These are phyloP conservation scores for Scophthalmus maximus DNA, from an alignment of 2,113 vertebrate species.

Conservation along the genomic window DNA sequence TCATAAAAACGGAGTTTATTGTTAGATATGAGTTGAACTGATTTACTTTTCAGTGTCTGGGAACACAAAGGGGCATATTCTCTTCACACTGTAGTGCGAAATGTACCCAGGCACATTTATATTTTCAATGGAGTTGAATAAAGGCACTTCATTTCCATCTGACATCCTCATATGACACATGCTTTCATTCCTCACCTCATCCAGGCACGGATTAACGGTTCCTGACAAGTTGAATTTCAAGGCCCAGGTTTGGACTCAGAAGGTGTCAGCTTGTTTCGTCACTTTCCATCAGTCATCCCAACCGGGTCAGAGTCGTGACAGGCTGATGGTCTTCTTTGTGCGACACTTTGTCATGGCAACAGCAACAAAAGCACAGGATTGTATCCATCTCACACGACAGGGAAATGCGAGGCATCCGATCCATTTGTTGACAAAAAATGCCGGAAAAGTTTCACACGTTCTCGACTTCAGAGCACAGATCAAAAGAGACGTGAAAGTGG, in stretches of 20 bases:
- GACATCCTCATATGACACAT: not conserved
- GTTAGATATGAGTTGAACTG: conserved; percentile 14
- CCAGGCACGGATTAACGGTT: not conserved
- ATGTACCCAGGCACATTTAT: conserved; percentile 7
- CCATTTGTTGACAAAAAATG: conserved; percentile 15
- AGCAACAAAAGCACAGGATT: conserved; percentile 15
- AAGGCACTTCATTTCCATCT: conserved; percentile 20
- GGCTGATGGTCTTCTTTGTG: conserved; percentile 16
- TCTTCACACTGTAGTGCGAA: not conserved
- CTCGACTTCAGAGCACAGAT: conserved; percentile 42
- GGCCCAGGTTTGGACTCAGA: not conserved
- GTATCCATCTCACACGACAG: conserved; percentile 4
- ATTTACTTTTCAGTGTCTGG: conserved; percentile 1
- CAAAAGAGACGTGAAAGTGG: conserved; percentile 26
- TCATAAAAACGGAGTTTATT: conserved; percentile 28
- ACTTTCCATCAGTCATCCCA: conserved; percentile 54
- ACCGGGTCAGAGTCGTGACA: conserved; percentile 44
- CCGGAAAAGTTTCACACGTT: conserved; percentile 19
- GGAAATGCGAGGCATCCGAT: conserved; percentile 1
- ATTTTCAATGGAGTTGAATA: not conserved
- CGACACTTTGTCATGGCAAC: conserved; percentile 48
- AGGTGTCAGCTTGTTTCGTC: conserved; percentile 1
- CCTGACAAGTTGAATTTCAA: not conserved
- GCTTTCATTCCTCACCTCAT: not conserved
- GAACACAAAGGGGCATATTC: no score